Base-by-base conservation (phyloP, 2,888 invertebrate species). In the Apocheima hispidaria region DNA sequence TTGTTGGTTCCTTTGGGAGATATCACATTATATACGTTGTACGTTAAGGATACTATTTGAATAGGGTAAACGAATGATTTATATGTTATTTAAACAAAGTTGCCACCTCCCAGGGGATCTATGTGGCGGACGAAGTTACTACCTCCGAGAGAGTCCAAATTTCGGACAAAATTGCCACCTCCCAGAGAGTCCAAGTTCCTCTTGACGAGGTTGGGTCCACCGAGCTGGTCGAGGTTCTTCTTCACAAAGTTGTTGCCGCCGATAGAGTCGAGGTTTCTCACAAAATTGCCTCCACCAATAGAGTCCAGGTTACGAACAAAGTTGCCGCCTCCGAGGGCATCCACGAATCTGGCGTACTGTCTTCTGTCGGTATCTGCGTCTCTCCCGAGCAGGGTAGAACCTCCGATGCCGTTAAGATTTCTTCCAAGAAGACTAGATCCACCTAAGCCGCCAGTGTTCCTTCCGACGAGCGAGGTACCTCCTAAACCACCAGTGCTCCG, bases 61-160 rank as follows among this genome's bases (percentile, higher is more conserved):
- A 49, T 52, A 43, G 56, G 53, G 54, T 68, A 65, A 46, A 71
- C 44, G 61, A 68, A 65, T 65, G 54, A 23, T 61, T 44, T 48
- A 58, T 43, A 58, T 56, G 52, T 43, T 65, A 44, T 75, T 83
- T 79, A 87, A 48, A 90, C 82, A 56, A 92, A 78, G 77, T 92
- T 92, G 21, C 83, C 84, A 6, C 90, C 92, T 44, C 90, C 90
- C 21, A 91, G 73, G 33, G 86, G 77, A 64, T 89, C 85, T 21
- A 89, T 71, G 64, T 88, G 77, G 49, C 93, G 84, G 6, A 92
- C 86, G 18, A 93, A 84, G 77, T 94, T 93, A 16, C 90, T 91
- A 1, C 93, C 93, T 2, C 94, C 93, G 4, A 94, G 79, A 2
- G 89, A 85, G 64, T 92, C 90, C 49, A 93, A 70, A 63, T 84